Evolutionary conservation across 2,797 vertebrate species (phyloP).

Genomic region (Neopelma chrysocephalum): DNA sequence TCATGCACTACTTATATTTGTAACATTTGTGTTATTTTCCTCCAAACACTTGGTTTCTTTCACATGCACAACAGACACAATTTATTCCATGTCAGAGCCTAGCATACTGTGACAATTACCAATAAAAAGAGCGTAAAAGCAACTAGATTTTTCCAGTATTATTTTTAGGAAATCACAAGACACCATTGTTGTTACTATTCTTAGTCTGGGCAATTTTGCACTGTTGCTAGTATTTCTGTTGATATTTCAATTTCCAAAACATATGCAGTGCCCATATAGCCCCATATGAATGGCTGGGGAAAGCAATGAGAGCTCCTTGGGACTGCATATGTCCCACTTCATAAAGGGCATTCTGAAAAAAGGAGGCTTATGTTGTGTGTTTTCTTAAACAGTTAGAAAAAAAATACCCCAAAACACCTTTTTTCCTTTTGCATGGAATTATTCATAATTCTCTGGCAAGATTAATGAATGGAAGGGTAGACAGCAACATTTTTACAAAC

Average conservation of each 20-base stretch:
- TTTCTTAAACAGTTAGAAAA: neutral
- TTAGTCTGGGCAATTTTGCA: neutral
- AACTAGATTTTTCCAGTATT: neutral
- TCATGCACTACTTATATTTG: neutral
- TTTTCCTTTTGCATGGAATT: neutral
- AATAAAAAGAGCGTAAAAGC: neutral
- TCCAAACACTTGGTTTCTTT: neutral
- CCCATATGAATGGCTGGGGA: neutral
- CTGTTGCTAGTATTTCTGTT: neutral
- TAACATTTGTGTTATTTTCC: neutral
- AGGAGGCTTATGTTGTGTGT: neutral
- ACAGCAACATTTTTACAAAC: neutral
- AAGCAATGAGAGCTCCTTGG: neutral
- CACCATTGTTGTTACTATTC: neutral
- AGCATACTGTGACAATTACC: neutral
- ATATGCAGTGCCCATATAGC: neutral
- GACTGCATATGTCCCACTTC: rapidly evolving
- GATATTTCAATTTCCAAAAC: neutral
- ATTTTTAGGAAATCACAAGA: neutral
- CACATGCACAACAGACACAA: neutral
- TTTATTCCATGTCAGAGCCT: neutral
- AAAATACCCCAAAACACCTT: neutral
- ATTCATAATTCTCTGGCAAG: neutral
- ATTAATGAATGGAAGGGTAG: neutral
- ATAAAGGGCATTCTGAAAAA: neutral